A percentile compares a stretch with the other conserved stretches of the same genome.
These are phyloP conservation scores for Triplophysa dalaica DNA, from an alignment of 2,113 vertebrate genomes.

Conservation along the genomic window DNA sequence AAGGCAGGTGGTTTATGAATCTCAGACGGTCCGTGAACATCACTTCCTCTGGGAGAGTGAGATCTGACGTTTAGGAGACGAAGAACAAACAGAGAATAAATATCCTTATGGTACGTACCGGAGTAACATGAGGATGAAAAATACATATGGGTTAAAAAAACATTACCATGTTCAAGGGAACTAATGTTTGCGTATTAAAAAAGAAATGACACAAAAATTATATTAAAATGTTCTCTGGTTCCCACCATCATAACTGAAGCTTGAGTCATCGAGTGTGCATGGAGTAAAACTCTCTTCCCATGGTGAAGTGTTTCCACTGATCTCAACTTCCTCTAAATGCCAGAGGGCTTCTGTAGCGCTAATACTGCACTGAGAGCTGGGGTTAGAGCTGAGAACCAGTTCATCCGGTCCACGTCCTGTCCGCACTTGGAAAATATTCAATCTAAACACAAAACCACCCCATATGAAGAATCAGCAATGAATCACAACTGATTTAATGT, in stretches of 20 bases:
- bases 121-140: no score
- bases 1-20: slow-evolving; percentile 67
- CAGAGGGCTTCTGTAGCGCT: slow-evolving; percentile 47
- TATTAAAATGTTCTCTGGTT: neutral
- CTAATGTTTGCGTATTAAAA: neutral
- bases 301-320: neutral
- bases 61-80: slow-evolving; percentile 54
- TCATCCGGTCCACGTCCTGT: slow-evolving; percentile 38
- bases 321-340: slow-evolving; percentile 44
- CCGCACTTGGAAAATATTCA: slow-evolving; percentile 29
- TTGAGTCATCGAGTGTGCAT: slow-evolving; percentile 28
- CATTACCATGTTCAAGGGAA: no score
- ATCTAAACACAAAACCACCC: slow-evolving; percentile 52
- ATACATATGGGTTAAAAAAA: no score
- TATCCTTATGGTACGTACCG: neutral
- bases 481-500: neutral
- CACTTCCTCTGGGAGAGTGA: slow-evolving; percentile 64
- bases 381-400: slow-evolving; percentile 67
- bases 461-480: neutral
- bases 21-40: slow-evolving; percentile 56
- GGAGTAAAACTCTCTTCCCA: slow-evolving; percentile 64
- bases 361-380: slow-evolving; percentile 53
- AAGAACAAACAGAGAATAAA: neutral
- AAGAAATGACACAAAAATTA: neutral
- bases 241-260: slow-evolving; percentile 16